Evolutionary conservation across 2,797 vertebrate genomes (phyloP).

Genomic region (Steatocranus sp.): DNA sequence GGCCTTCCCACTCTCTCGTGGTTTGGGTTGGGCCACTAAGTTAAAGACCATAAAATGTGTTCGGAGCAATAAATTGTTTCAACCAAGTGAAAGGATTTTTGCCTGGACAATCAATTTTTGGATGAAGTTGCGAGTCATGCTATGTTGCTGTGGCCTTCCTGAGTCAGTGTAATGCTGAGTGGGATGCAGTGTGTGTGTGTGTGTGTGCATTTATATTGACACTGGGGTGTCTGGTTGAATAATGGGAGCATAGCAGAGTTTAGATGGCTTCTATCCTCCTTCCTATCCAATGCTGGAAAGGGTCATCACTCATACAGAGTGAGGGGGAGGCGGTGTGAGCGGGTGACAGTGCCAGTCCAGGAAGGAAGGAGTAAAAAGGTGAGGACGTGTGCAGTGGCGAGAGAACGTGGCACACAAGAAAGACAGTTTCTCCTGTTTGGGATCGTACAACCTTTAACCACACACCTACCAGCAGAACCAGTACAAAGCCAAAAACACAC

Average conservation of each 20-base stretch:
- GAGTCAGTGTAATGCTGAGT: slow-evolving; percentile 43
- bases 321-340: not conserved
- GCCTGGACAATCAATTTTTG: slow-evolving; percentile 39
- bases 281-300: slow-evolving; percentile 42
- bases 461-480: not conserved
- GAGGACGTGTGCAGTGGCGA: not conserved
- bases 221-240: slow-evolving; percentile 55
- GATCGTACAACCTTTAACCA: not conserved
- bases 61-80: slow-evolving; percentile 31
- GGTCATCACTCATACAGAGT: slow-evolving; percentile 51
- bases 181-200: slow-evolving; percentile 3
- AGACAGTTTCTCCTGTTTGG: not conserved
- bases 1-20: not conserved
- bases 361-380: slow-evolving; percentile 2
- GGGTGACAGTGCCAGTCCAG: not conserved
- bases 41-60: slow-evolving; percentile 35
- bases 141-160: slow-evolving; percentile 39
- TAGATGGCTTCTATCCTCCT: slow-evolving; percentile 58
- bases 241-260: slow-evolving; percentile 47
- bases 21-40: not conserved
- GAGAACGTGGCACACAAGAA: not conserved
- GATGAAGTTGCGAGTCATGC: slow-evolving; percentile 32
- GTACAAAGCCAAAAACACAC: not conserved
- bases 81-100: not conserved
- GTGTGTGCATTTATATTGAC: slow-evolving; percentile 24